Conservation (phyloP, 2,888 invertebrate species). For the Diarsia rubi region DNA sequence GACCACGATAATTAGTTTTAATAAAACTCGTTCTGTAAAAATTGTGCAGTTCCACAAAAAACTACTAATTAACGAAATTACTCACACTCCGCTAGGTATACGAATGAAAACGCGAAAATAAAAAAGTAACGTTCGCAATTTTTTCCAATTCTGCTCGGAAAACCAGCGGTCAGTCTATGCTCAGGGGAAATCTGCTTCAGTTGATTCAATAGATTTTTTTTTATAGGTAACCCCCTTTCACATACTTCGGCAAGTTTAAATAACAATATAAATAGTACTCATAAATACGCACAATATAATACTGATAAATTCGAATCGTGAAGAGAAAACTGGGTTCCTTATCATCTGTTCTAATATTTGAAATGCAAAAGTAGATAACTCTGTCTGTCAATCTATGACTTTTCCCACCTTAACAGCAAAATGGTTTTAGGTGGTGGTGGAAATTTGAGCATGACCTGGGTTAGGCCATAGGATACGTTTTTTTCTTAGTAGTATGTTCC, state of each 20-base stretch:
- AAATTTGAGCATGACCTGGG: not conserved
- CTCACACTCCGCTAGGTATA: conserved; percentile 38
- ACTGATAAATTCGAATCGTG: not conserved
- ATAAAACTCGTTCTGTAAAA: not conserved
- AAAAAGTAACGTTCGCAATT: conserved; percentile 56
- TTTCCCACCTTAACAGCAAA: not conserved
- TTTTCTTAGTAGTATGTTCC: not conserved
- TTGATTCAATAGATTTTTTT: conserved; percentile 85
- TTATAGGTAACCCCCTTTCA: conserved; percentile 67
- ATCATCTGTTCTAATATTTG: not conserved
- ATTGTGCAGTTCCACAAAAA: conserved; percentile 31
- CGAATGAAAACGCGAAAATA: conserved; percentile 49
- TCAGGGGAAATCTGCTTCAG: conserved; percentile 84
- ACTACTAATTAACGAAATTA: conserved; percentile 58
- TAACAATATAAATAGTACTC: conserved; percentile 77
- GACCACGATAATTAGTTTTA: too few species aligned
- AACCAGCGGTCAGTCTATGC: conserved; percentile 79
- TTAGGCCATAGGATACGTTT: not conserved
- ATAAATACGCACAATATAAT: conserved; percentile 32
- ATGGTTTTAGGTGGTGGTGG: too few species aligned
- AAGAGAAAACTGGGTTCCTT: conserved; percentile 23
- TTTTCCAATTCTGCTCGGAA: conserved; percentile 79
- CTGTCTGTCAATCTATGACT: not conserved
- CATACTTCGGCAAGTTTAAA: conserved; percentile 74
- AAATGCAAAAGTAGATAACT: not conserved